Evolutionary conservation across 1,140 invertebrate genomes (phyloP).

Genomic region (Pogonognathellus flavescens): DNA sequence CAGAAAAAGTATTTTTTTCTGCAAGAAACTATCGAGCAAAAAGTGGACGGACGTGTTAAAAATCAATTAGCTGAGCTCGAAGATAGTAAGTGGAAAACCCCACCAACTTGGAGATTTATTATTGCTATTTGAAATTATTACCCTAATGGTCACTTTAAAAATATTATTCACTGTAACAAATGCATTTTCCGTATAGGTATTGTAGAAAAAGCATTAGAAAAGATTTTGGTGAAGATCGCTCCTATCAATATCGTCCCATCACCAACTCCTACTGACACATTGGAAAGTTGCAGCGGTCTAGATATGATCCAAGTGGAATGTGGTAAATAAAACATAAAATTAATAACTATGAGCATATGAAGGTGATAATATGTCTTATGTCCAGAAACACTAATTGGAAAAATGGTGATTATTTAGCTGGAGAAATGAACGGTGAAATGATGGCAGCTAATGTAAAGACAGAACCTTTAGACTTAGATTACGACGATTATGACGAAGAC

Average conservation of each 20-base stretch:
- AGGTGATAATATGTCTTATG: too few species aligned
- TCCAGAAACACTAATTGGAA: not conserved
- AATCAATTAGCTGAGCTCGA: not conserved
- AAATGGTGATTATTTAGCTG: not conserved
- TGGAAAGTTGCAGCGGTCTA: not conserved
- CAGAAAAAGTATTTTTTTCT: slow-evolving; percentile 9
- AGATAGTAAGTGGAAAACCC: slow-evolving; percentile 27
- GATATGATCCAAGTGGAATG: slow-evolving; percentile 7
- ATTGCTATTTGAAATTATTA: too few species aligned
- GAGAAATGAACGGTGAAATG: slow-evolving; percentile 29
- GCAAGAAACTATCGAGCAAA: slow-evolving; percentile 18
- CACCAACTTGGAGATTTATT: too few species aligned
- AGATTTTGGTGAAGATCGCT: not conserved
- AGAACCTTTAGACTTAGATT: slow-evolving; percentile 15
- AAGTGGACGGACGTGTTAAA: not conserved
- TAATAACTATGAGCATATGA: too few species aligned
- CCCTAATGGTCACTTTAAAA: too few species aligned
- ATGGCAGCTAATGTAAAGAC: slow-evolving; percentile 13
- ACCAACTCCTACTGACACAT: not conserved
- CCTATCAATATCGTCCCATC: not conserved
- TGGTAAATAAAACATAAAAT: slow-evolving; percentile 4
- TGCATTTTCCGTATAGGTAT: not conserved
- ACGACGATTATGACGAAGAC: not conserved
- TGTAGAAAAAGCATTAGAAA: not conserved
- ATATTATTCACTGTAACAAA: too few species aligned